Evolutionary conservation across 1,140 invertebrate species (phyloP).

Genomic region (Tribolium madens): DNA sequence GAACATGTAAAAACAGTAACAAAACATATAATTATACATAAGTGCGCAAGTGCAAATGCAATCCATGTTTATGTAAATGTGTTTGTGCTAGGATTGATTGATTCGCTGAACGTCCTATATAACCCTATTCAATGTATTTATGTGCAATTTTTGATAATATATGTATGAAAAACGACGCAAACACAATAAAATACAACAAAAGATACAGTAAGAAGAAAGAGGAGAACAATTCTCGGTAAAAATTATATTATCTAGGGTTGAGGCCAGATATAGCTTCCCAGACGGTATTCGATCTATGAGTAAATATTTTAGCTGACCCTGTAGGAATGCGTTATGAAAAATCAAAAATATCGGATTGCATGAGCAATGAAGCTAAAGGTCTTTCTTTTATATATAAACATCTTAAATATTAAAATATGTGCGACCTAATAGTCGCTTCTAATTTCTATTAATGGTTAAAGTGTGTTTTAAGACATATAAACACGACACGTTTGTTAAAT

Average conservation of each 20-base stretch:
- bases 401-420: too few species aligned
- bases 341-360: background rate
- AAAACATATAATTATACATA: background rate
- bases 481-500: background rate
- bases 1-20: background rate
- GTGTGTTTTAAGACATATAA: background rate
- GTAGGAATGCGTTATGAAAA: background rate
- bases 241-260: background rate
- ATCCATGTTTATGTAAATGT: background rate
- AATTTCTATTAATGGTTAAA: slow-evolving; percentile 3
- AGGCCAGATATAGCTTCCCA: background rate
- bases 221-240: background rate
- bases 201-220: background rate
- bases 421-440: background rate
- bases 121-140: background rate
- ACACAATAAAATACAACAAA: background rate
- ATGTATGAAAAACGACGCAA: too few species aligned
- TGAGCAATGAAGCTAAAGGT: background rate
- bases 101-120: background rate
- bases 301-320: background rate
- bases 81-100: background rate
- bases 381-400: background rate
- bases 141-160: background rate
- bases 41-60: background rate
- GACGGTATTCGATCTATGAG: background rate